Percentiles rank a stretch among this genome's conserved stretches.
phyloP scores from a whole-genome alignment of 2,113 vertebrate species.

The Grammomys surdaster region DNA sequence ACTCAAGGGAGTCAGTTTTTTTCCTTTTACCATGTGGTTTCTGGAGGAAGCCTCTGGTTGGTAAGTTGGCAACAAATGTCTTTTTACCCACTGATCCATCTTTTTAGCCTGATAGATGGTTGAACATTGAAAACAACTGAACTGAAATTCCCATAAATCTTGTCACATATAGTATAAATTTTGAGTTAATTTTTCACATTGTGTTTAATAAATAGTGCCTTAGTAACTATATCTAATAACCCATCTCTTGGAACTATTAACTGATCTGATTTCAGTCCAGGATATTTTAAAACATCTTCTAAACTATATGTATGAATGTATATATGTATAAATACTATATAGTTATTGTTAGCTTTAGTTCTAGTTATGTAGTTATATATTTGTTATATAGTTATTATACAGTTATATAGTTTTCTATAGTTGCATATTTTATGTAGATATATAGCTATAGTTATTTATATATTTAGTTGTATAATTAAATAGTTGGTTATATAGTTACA shows the following conservation, averaged over 20 bases:
- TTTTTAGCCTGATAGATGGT: too few relatives aligned
- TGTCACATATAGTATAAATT: not conserved
- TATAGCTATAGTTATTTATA: too few relatives aligned
- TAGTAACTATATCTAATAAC: not conserved
- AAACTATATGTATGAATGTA: not conserved
- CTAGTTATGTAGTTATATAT: too few relatives aligned
- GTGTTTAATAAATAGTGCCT: not conserved
- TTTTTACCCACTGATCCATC: too few relatives aligned
- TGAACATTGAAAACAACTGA: not conserved
- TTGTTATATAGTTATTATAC: too few relatives aligned
- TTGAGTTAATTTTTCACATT: not conserved
- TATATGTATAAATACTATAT: not conserved
- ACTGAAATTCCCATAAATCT: not conserved
- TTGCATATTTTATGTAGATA: too few relatives aligned
- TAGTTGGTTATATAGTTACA: too few relatives aligned
- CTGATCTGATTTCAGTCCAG: not conserved
- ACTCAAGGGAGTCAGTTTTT: not conserved
- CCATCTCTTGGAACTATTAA: not conserved
- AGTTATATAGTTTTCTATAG: too few relatives aligned
- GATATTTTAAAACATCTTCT: not conserved
- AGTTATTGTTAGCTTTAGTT: too few relatives aligned
- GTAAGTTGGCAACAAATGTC: too few relatives aligned
- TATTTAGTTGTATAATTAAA: too few relatives aligned
- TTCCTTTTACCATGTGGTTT: not conserved
- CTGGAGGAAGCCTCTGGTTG: not conserved